phyloP scores from a whole-genome alignment of 2,888 invertebrate genomes.

The Sphecodes monilicornis region DNA sequence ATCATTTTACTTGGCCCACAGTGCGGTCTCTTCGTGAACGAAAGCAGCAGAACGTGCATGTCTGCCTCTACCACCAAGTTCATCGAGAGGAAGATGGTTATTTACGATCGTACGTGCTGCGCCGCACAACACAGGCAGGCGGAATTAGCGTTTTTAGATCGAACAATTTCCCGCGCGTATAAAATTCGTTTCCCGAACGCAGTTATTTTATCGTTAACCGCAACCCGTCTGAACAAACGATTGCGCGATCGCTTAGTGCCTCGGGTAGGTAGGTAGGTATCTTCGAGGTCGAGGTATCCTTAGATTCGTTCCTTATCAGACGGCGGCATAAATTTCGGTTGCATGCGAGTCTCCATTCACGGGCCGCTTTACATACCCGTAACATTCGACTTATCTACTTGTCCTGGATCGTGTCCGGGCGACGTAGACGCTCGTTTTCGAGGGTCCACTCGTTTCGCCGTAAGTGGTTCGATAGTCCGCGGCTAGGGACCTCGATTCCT shows the following conservation, averaged over 20 bases:
- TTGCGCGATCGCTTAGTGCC: not conserved
- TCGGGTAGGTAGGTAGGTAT: constrained; percentile 17
- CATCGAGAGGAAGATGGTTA: constrained; percentile 25
- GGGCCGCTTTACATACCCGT: constrained; percentile 55
- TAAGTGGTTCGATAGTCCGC: constrained; percentile 51
- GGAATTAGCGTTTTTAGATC: constrained; percentile 53
- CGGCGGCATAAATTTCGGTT: constrained; percentile 56
- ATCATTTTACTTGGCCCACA: not conserved
- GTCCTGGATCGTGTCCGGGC: constrained; percentile 51
- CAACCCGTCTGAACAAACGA: not conserved
- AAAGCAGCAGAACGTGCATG: not conserved
- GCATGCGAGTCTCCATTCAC: constrained; percentile 53
- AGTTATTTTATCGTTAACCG: constrained; percentile 55
- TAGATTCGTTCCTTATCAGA: constrained; percentile 58
- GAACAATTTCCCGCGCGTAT: constrained; percentile 51
- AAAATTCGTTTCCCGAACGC: constrained; percentile 49
- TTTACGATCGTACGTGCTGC: constrained; percentile 27
- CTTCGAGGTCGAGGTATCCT: constrained; percentile 44
- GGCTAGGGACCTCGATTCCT: constrained; percentile 67
- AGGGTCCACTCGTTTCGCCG: constrained; percentile 63
- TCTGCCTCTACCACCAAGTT: constrained; percentile 38
- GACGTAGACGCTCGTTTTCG: constrained; percentile 66
- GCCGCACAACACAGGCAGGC: constrained; percentile 18
- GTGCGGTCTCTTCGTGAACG: not conserved
- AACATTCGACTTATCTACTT: constrained; percentile 57